A percentile compares a stretch with the other conserved stretches of the same genome.
phyloP scores from a whole-genome alignment of 2,797 vertebrate species.

The Rhinatrema bivittatum region DNA sequence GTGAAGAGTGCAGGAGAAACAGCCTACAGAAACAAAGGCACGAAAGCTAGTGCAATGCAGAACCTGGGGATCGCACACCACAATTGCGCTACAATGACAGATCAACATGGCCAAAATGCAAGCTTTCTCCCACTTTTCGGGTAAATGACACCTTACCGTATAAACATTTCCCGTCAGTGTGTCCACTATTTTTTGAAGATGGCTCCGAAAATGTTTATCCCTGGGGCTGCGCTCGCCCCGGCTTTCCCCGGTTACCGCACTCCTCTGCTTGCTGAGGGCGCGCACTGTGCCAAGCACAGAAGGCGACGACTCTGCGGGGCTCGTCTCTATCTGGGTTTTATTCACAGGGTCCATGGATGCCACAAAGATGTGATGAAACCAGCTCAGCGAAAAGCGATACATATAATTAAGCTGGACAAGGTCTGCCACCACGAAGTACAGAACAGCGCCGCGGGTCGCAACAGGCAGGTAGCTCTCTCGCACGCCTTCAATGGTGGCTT shows the following conservation, averaged over 20 bases:
- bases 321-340: background rate
- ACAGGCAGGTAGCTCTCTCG: slow-evolving; percentile 39
- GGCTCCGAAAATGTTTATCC: background rate
- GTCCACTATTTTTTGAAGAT: slow-evolving; percentile 20
- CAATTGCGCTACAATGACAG: too few species aligned
- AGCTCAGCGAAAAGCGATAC: slow-evolving; percentile 54
- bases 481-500: slow-evolving; percentile 20
- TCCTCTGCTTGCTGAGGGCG: background rate
- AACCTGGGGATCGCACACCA: too few species aligned
- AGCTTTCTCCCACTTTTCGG: background rate
- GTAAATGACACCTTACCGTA: slow-evolving; percentile 33
- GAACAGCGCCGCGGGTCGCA: slow-evolving; percentile 34
- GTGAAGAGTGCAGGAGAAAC: slow-evolving; percentile 41
- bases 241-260: background rate
- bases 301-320: background rate
- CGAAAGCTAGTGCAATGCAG: too few species aligned
- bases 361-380: slow-evolving; percentile 42
- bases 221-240: background rate
- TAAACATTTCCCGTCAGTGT: slow-evolving; percentile 38
- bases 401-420: slow-evolving; percentile 36
- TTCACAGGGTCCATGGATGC: slow-evolving; percentile 10
- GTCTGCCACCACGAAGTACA: slow-evolving; percentile 42
- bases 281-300: background rate
- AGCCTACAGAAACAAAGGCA: slow-evolving; percentile 16
- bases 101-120: too few species aligned